phyloP scores from a whole-genome alignment of 2,888 invertebrate species.

The Parthenolecanium corni region DNA sequence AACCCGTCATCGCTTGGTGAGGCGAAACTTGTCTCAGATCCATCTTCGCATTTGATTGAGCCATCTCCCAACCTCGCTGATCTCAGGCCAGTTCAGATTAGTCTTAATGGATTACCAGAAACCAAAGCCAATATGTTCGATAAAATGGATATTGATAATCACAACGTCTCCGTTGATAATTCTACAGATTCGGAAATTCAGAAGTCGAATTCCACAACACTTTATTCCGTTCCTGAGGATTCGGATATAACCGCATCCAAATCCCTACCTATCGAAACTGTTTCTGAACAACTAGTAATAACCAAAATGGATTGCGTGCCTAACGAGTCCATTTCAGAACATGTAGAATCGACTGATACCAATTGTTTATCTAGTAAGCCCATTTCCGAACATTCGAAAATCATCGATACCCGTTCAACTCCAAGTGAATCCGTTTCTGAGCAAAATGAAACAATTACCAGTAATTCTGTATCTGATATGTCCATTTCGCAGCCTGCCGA shows the following conservation, averaged over 20 bases:
- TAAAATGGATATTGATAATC: slow-evolving; percentile 24
- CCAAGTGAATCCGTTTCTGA: neutral
- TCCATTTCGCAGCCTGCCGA: neutral
- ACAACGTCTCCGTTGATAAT: slow-evolving; percentile 3
- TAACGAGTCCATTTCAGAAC: no score
- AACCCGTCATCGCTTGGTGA: neutral
- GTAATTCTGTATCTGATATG: no score
- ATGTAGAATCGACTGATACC: no score
- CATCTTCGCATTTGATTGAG: neutral
- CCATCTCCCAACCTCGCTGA: neutral
- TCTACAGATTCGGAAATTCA: neutral
- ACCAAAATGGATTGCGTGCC: no score
- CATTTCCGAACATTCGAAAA: no score
- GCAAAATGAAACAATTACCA: no score
- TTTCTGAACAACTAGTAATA: neutral
- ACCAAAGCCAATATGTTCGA: neutral
- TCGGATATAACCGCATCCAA: neutral
- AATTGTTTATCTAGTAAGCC: no score
- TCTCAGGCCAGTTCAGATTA: slow-evolving; percentile 1
- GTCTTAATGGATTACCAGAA: neutral
- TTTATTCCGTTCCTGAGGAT: neutral
- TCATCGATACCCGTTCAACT: neutral
- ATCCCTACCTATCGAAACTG: neutral
- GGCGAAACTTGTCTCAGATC: neutral
- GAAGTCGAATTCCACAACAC: neutral